Evolutionary conservation across 2,888 invertebrate genomes (phyloP), one percentile per base, ranked within the genome.

Genomic region (Sacculina carcini): DNA sequence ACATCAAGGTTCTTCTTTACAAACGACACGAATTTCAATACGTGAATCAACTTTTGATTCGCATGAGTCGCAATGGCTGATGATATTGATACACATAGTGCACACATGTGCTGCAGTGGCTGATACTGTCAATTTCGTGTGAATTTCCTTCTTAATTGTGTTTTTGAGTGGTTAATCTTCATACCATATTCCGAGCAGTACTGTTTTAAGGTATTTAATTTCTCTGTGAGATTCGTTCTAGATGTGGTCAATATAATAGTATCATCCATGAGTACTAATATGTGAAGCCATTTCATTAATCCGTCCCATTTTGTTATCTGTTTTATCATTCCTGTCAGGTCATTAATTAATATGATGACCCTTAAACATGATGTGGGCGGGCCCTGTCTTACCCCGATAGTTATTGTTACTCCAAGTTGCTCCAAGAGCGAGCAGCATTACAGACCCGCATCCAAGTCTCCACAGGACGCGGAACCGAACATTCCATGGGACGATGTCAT

Each of bases 311-410:
- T 40, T 19, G 39, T 23, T 3, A 16, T 21, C 12, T 36, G 39
- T 31, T 50, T 39, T 10, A 50, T 39, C 7, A 50, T 24, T 23
- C 28, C 29, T 12, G 40, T 39, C 9, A 50, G 26, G 31, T 50
- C 39, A 39, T 50, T 14, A 36, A 12, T n/a, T 38, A 23, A 49
- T 7, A 49, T 36, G 23, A 36, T 50, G 28, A 38, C 24, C 26
- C 24, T 29, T 28, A 49, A 28, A 16, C 49, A 34, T 10, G 49
- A 34, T 2, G 34, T 36, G 9, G 34, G 49, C 6, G 21, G 24
- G 16, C 36, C 49, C 19, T 49, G 49, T 21, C 49, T 34, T 36
- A 49, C 49, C n/a, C 49, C 49, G 12, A 49, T 6, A 24, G 36
- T 49, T 21, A 36, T 21, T 3, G 5, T 3, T 2, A 50, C n/a